Evolutionary conservation across 2,113 vertebrate genomes (phyloP).

Genomic region (Holacanthus passer): DNA sequence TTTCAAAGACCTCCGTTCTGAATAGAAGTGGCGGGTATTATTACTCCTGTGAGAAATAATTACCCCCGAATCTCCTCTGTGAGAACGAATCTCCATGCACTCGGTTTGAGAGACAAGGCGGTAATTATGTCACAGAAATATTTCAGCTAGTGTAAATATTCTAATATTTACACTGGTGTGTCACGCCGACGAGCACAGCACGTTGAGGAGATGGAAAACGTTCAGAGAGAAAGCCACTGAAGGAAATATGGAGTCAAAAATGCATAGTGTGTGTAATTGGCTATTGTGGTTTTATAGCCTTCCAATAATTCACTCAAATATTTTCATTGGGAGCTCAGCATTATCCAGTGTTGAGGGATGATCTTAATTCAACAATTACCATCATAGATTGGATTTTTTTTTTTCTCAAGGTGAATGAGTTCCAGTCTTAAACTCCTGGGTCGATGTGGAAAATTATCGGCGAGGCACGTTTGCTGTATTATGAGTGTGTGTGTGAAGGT

Average conservation of each 20-base stretch:
- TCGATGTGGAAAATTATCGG: slow-evolving; percentile 36
- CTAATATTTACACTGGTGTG: slow-evolving; percentile 50
- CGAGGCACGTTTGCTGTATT: slow-evolving; percentile 9
- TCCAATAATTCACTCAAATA: slow-evolving; percentile 28
- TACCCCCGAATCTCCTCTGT: slow-evolving; percentile 22
- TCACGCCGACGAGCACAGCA: slow-evolving; percentile 40
- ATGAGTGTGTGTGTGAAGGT: slow-evolving; percentile 52
- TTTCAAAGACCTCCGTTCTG: slow-evolving; percentile 63
- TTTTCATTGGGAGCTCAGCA: neutral
- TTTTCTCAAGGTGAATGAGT: slow-evolving; percentile 36
- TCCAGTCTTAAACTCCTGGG: slow-evolving; percentile 5
- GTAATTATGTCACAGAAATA: slow-evolving; percentile 71
- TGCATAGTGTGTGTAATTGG: slow-evolving; percentile 17
- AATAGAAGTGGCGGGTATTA: slow-evolving; percentile 50
- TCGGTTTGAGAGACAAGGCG: slow-evolving; percentile 46
- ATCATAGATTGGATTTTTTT: neutral
- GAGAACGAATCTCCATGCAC: slow-evolving; percentile 33
- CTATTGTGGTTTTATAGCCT: slow-evolving; percentile 27
- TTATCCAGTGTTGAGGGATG: neutral
- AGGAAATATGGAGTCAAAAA: slow-evolving; percentile 36
- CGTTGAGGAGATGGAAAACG: slow-evolving; percentile 38
- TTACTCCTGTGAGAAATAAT: slow-evolving; percentile 62
- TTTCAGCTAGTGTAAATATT: slow-evolving; percentile 64
- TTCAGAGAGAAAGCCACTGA: slow-evolving; percentile 32
- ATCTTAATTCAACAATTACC: slow-evolving; percentile 27